Conservation (phyloP, 2,888 invertebrate species). For the Drosophila subsilvestris region DNA sequence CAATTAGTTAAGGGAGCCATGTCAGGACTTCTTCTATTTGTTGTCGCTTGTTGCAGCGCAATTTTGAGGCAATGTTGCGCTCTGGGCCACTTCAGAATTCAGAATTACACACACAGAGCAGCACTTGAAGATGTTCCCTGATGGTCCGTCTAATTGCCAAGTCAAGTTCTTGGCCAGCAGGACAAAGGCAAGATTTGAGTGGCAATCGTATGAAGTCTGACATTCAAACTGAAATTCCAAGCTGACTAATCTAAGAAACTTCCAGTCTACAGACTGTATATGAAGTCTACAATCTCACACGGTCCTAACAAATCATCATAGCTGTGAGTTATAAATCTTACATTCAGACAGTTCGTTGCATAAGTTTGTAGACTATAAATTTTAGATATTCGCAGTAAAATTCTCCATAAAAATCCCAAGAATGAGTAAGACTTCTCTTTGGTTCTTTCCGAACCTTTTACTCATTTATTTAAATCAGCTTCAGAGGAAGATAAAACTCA, state of each 20-base stretch:
- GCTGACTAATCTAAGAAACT: background rate
- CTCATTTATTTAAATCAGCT: background rate
- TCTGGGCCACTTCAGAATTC: conserved; percentile 46
- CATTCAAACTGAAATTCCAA: background rate
- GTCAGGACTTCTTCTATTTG: conserved; percentile 50
- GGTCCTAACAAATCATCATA: background rate
- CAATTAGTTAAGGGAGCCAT: conserved; percentile 68
- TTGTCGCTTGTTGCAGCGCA: conserved; percentile 39
- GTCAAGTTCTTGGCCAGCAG: conserved; percentile 30
- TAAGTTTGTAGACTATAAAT: background rate
- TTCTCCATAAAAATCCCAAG: conserved; percentile 1
- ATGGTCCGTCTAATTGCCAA: conserved; percentile 62
- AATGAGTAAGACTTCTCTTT: conserved; percentile 18
- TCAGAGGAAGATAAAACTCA: background rate
- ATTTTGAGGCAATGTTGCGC: conserved; percentile 46
- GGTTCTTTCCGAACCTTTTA: rapidly evolving
- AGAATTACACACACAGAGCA: conserved; percentile 28
- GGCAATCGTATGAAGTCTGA: background rate
- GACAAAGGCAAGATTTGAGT: background rate
- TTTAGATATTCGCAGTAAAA: background rate
- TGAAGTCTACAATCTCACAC: no score
- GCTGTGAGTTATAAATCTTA: background rate
- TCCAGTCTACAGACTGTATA: no score
- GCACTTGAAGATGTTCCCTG: conserved; percentile 43
- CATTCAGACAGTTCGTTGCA: background rate